A percentile compares a stretch with the other conserved stretches of the same genome.
phyloP scores from a whole-genome alignment of 2,888 invertebrate species.

The Acrocera orbiculus region DNA sequence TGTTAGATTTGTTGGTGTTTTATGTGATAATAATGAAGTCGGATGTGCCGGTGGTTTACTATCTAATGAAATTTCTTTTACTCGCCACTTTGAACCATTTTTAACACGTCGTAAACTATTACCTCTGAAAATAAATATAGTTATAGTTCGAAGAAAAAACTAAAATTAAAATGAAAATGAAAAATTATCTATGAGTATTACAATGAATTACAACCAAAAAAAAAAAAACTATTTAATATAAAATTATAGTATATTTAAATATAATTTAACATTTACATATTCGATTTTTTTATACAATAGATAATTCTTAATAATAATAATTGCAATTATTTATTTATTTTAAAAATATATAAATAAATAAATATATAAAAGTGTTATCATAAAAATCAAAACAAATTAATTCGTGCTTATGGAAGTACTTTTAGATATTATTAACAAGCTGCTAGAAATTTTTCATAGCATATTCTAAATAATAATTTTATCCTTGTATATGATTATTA shows the following conservation, averaged over 20 bases:
- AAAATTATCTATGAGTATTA: background rate
- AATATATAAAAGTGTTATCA: too few species aligned
- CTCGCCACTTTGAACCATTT: slow-evolving; percentile 41
- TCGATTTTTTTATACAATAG: too few species aligned
- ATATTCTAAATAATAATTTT: too few species aligned
- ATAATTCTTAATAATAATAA: too few species aligned
- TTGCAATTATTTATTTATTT: slow-evolving; percentile 1
- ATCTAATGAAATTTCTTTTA: slow-evolving; percentile 41
- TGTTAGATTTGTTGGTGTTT: slow-evolving; percentile 27
- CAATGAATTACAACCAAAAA: background rate
- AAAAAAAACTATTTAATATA: background rate
- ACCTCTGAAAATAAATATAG: slow-evolving; percentile 20
- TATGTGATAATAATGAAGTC: slow-evolving; percentile 20
- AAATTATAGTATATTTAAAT: too few species aligned
- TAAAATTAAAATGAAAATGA: background rate
- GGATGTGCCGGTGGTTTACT: slow-evolving; percentile 23
- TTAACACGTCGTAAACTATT: slow-evolving; percentile 43
- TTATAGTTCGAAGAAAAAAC: background rate
- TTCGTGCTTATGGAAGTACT: too few species aligned
- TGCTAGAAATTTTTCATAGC: too few species aligned
- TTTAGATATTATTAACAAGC: too few species aligned
- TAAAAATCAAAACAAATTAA: too few species aligned
- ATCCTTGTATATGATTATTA: too few species aligned
- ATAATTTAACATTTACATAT: too few species aligned
- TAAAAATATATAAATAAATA: too few species aligned